Conservation (phyloP, 2,888 invertebrate species). For the Chaetogeoica ovagalla region DNA sequence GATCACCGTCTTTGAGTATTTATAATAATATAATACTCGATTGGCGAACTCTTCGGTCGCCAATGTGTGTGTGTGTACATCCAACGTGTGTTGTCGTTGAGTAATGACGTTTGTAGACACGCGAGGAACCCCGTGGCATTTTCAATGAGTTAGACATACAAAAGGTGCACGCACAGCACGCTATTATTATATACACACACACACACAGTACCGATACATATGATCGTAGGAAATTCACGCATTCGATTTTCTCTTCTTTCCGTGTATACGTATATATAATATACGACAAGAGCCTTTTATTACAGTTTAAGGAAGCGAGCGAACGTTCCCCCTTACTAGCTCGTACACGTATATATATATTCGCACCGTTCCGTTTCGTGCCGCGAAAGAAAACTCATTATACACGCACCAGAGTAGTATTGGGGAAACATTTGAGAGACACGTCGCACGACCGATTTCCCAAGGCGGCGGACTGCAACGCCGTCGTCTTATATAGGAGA, state of each 20-base stretch:
- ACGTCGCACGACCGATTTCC: constrained; percentile 39
- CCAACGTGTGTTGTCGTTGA: constrained; percentile 10
- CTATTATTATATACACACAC: too few species aligned
- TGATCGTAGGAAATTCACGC: constrained; percentile 11
- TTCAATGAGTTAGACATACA: neutral
- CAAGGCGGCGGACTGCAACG: neutral
- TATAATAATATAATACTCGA: constrained; percentile 10
- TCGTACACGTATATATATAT: too few species aligned
- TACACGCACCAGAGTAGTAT: neutral
- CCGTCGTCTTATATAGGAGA: neutral
- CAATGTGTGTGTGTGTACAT: neutral
- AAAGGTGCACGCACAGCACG: neutral
- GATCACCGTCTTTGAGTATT: neutral
- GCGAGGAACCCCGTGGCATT: constrained; percentile 4
- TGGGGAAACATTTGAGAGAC: constrained; percentile 38
- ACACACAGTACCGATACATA: too few species aligned
- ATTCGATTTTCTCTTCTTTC: constrained; percentile 46
- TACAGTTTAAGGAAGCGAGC: constrained; percentile 43
- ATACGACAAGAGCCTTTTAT: constrained; percentile 38
- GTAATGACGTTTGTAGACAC: constrained; percentile 20
- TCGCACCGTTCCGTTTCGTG: too few species aligned
- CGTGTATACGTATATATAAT: neutral
- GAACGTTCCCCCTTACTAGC: neutral
- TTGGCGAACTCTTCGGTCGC: constrained; percentile 10
- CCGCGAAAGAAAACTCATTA: constrained; percentile 42